phyloP scores from a whole-genome alignment of 2,113 vertebrate species.

The Ardeotis arabs region DNA sequence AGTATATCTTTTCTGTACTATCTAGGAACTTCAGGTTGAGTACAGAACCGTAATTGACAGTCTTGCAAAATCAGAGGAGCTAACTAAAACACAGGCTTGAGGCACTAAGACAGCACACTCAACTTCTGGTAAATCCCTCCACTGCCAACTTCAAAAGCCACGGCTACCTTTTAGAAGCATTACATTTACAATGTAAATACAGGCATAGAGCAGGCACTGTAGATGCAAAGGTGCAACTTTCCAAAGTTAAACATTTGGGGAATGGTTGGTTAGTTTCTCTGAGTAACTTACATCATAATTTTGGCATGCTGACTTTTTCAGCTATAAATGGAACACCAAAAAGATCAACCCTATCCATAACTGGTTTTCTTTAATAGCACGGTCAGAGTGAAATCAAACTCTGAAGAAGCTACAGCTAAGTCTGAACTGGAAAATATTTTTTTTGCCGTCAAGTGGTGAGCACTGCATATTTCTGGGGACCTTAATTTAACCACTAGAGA shows the following conservation, averaged over 20 bases:
- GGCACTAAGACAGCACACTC: not conserved
- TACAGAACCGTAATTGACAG: not conserved
- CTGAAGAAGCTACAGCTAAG: not conserved
- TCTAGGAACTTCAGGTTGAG: not conserved
- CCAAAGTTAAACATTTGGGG: constrained; percentile 21
- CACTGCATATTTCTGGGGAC: not conserved
- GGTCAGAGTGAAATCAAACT: not conserved
- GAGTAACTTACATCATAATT: constrained; percentile 11
- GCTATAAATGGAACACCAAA: constrained; percentile 19
- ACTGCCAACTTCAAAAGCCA: not conserved
- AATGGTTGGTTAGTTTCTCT: constrained; percentile 8
- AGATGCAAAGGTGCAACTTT: constrained; percentile 21
- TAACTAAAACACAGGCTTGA: not conserved
- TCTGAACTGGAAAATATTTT: not conserved
- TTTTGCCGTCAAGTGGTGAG: not conserved
- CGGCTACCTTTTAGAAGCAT: not conserved
- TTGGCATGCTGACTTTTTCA: constrained; percentile 6
- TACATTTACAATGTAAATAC: not conserved
- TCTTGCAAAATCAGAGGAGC: not conserved
- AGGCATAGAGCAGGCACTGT: constrained; percentile 3
- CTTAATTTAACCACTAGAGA: not conserved
- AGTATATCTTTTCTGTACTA: not conserved
- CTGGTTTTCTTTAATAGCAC: not conserved
- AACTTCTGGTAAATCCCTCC: not conserved
- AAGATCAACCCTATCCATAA: not conserved